Evolutionary conservation across 2,113 vertebrate species (phyloP), one percentile per base, ranked within the genome.

Genomic region (Todiramphus saurophagus): DNA sequence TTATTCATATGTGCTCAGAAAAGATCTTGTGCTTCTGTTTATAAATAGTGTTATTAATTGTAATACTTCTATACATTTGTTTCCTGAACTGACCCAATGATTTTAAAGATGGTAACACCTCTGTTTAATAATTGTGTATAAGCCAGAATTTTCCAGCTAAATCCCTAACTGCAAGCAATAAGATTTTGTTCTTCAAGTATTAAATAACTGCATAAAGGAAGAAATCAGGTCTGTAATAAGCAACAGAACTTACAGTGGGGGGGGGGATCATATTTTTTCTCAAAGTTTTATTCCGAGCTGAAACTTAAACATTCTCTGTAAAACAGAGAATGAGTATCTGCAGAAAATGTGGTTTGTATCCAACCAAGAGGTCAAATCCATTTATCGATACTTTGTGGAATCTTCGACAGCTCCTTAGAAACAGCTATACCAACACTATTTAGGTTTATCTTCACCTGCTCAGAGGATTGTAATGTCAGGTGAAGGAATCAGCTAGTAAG

Each of bases 141-240:
- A 91, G 28, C 6, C n/a, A 67, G 60, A 41, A 60, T 91, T 87
- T 96, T 95, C 77, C 67, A 95, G 86, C 68, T 70, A 46, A 46
- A 33, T 70, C 51, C 16, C 51, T 69, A 76, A 66, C 37, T 67
- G 68, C 35, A 66, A 74, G 72, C 73, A 39, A 37, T 35, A 64
- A 69, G n/a, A 68, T 68, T 76, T 59, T 81, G 23, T 83, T 50
- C 53, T 73, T 91, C 18, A 66, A 28, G 21, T 80, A 69, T 73
- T 84, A 58, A 73, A 63, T 50, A 87, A 55, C n/a, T 89, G 31
- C 30, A 15, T 51, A 35, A 88, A 85, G 58, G 50, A 84, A 55
- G 58, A 79, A 83, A 66, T 88, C 27, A 70, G 31, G 10, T 67
- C 58, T 82, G 11, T 63, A 64, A 74, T 48, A 91, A 69, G 63